Percentiles rank a stretch among this genome's conserved stretches.
These are phyloP conservation scores for Odobenus rosmarus DNA, from an alignment of 2,113 vertebrate genomes.

Conservation along the genomic window DNA sequence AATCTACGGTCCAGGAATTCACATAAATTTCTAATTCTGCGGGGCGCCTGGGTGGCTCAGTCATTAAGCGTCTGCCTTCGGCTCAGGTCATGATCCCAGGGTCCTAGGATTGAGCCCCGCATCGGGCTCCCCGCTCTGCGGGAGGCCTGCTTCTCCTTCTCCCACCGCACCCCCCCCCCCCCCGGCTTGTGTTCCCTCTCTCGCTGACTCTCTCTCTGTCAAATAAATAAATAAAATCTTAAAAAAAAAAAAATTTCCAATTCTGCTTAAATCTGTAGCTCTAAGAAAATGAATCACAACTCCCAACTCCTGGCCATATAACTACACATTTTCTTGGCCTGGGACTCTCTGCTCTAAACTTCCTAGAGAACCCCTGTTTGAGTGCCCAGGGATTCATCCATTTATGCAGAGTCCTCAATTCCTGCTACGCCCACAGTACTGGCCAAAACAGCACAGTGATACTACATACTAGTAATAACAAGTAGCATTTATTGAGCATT, in stretches of 20 bases:
- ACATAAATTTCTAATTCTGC: slow-evolving; percentile 17
- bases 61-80: too few species aligned
- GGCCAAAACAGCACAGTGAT: neutral
- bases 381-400: neutral
- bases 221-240: too few species aligned
- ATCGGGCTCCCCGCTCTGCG: too few species aligned
- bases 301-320: neutral
- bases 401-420: slow-evolving; percentile 7
- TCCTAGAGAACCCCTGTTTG: neutral
- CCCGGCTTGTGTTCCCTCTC: too few species aligned
- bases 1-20: slow-evolving; percentile 40
- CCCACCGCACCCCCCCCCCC: too few species aligned
- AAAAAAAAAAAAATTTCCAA: neutral
- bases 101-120: too few species aligned
- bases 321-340: slow-evolving; percentile 9
- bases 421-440: neutral
- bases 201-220: too few species aligned
- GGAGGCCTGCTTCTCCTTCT: too few species aligned
- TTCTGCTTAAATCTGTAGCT: slow-evolving; percentile 35
- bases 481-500: neutral
- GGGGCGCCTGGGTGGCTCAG: too few species aligned
- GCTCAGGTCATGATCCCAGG: too few species aligned
- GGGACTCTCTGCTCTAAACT: neutral
- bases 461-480: neutral
- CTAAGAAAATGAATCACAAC: neutral